These are phyloP conservation scores for Calliphora vomitoria DNA, from an alignment of 2,888 invertebrate genomes.

Conservation along the genomic window DNA sequence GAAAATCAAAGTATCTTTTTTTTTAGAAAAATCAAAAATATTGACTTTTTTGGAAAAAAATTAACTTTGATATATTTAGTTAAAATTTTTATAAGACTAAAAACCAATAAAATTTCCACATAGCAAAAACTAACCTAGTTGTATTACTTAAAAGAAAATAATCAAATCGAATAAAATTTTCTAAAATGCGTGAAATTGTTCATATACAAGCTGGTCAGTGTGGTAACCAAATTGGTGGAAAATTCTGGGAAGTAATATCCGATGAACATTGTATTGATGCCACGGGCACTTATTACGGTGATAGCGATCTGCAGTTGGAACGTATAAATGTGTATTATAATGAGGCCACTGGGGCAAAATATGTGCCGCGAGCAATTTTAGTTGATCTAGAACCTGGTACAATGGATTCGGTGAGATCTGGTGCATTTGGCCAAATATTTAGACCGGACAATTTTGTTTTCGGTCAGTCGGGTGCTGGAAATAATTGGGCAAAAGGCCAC, in stretches of 20 bases:
- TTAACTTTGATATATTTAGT: constrained; percentile 46
- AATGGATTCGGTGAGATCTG: constrained; percentile 98
- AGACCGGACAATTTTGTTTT: constrained; percentile 98
- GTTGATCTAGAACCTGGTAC: constrained; percentile 98
- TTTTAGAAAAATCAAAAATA: constrained; percentile 27
- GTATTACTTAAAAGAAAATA: constrained; percentile 13
- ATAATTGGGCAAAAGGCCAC: constrained; percentile 96
- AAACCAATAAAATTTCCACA: constrained; percentile 5
- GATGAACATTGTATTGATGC: constrained; percentile 98
- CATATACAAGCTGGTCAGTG: constrained; percentile 98
- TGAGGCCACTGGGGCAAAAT: constrained; percentile 96
- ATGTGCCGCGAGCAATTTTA: constrained; percentile 96
- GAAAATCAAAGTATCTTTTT: constrained; percentile 20
- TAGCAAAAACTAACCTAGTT: constrained; percentile 47
- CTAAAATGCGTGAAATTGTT: constrained; percentile 96
- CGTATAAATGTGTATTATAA: constrained; percentile 98
- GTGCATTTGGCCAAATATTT: constrained; percentile 97
- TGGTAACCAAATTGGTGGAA: constrained; percentile 98
- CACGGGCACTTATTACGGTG: constrained; percentile 95
- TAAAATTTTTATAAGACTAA: constrained; percentile 40
- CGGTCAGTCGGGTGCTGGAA: constrained; percentile 93
- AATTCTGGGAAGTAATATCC: constrained; percentile 98
- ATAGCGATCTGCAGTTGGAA: constrained; percentile 96
- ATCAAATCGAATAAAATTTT: constrained; percentile 18
- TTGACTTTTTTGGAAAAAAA: constrained; percentile 52